Conservation (phyloP, 2,113 vertebrate genomes). For the Gymnarchus niloticus region DNA sequence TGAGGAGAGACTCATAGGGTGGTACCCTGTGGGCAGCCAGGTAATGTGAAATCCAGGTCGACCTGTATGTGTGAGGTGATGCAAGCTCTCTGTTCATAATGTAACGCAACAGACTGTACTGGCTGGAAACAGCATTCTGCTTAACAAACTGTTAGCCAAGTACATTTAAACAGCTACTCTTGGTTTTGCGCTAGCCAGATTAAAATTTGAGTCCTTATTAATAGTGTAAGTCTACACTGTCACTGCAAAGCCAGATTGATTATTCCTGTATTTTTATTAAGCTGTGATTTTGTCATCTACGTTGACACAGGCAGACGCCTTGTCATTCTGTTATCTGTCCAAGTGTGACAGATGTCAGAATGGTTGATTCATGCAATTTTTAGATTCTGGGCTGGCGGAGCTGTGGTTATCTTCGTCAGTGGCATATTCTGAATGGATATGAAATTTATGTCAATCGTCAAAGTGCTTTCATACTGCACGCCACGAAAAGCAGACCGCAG, state of each 20-base stretch:
- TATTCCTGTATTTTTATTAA: slow-evolving; percentile 11
- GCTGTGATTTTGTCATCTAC: background rate
- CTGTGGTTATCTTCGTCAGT: background rate
- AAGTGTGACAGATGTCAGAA: background rate
- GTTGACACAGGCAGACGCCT: background rate
- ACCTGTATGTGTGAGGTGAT: background rate
- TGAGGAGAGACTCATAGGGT: background rate
- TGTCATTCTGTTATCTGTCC: background rate
- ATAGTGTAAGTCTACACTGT: background rate
- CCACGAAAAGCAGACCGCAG: background rate
- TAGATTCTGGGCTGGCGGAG: background rate
- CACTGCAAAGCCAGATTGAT: background rate
- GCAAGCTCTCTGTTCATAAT: slow-evolving; percentile 5
- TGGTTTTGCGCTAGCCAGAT: background rate
- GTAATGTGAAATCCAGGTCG: background rate
- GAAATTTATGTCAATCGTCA: slow-evolving; percentile 13
- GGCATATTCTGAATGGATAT: background rate
- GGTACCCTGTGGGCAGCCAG: background rate
- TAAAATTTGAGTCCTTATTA: background rate
- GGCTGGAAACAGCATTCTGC: background rate
- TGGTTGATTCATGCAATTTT: slow-evolving; percentile 5
- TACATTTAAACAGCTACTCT: background rate
- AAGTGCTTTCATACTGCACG: background rate
- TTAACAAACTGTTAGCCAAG: background rate
- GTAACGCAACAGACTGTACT: background rate